Base-by-base conservation (phyloP, 2,888 invertebrate genomes). In the Oscheius sp. region DNA sequence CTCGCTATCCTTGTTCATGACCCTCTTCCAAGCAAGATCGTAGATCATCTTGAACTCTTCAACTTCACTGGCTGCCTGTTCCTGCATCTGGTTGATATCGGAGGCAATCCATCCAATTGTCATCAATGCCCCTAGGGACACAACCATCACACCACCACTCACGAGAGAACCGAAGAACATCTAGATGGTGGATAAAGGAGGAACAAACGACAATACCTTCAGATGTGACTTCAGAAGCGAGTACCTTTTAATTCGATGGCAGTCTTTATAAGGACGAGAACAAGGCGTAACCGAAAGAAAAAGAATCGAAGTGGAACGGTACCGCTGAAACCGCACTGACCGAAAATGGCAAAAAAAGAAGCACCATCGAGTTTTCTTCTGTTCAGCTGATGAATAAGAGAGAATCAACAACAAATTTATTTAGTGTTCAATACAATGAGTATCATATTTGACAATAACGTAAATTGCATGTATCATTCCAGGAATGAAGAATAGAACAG, bases 21-120 rank as follows among this genome's bases (percentile, higher is more conserved):
- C 62, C 17, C 33, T 30, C 33, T 62, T 62, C 62, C 62, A 62
- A 26, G 62, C 62, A 5, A 62, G 33, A 22, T 62, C 62, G 47
- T 45, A 45, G 62, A 47, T 49, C 47, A 47, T 47, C 32, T 47
- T 62, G 62, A 49, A 62, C 33, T 62, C 62, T 1, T 47, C 47
- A 1, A 62, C 45, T 33, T 62, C 32, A 12, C n/a, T 24, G 30
- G 20, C 20, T 20, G 33, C 62, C 32, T 47, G 20, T n/a, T 45
- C 32, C 22, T 26, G 32, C 47, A 62, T 62, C 22, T 45, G 17
- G 33, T 62, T 62, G 32, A 62, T 62, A 49, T 62, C 62, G 20
- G 62, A 49, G n/a, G 26, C 32, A 22, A 62, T 62, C 47, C 49
- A 62, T 17, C 47, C 47, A 12, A 62, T 62, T 30, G 47, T 49